Evolutionary conservation across 2,888 invertebrate species (phyloP).

Genomic region (Aporophyla lueneburgensis): DNA sequence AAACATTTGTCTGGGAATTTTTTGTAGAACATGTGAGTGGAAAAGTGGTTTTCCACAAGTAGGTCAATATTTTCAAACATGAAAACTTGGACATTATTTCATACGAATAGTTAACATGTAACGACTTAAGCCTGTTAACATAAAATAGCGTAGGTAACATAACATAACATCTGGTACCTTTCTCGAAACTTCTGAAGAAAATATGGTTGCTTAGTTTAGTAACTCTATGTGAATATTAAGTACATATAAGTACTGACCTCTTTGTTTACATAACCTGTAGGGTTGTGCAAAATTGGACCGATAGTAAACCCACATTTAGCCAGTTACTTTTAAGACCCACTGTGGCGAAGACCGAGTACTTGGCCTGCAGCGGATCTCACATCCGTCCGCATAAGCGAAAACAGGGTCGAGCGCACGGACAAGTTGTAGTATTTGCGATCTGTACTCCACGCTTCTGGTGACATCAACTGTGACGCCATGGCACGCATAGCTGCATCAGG

Average conservation of each 20-base stretch:
- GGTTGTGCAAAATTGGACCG: background rate
- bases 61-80: conserved; percentile 2
- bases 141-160: background rate
- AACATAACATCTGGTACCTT: background rate
- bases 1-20: background rate
- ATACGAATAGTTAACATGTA: conserved; percentile 7
- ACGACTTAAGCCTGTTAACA: background rate
- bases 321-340: no score
- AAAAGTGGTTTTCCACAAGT: background rate
- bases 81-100: background rate
- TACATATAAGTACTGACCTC: background rate
- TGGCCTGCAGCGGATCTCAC: no score
- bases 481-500: no score
- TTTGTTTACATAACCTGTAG: background rate
- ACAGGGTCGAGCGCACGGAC: no score
- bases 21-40: background rate
- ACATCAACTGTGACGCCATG: no score
- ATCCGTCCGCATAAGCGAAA: no score
- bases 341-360: no score
- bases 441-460: no score
- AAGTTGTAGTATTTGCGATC: no score
- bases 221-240: background rate
- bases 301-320: background rate
- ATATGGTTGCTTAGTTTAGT: conserved; percentile 2
- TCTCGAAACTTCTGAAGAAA: background rate